Evolutionary conservation across 2,113 vertebrate genomes (phyloP).

Genomic region (Bubo bubo): DNA sequence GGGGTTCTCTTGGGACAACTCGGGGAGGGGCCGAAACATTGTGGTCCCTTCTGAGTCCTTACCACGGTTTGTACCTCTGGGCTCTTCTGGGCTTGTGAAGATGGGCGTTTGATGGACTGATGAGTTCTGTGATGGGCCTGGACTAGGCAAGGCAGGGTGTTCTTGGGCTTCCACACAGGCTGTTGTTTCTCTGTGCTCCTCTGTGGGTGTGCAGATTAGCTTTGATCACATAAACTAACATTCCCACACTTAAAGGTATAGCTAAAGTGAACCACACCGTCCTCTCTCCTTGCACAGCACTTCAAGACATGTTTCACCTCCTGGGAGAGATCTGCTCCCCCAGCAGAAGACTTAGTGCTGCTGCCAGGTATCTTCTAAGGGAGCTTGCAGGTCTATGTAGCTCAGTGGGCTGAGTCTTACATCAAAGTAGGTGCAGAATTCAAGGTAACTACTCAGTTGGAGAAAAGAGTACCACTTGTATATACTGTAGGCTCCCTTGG

Average conservation of each 20-base stretch:
- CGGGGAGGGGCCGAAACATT: not conserved
- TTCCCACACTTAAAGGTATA: not conserved
- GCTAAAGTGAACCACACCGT: not conserved
- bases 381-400: not conserved
- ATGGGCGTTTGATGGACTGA: not conserved
- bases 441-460: not conserved
- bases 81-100: not conserved
- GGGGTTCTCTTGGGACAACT: not conserved
- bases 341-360: not conserved
- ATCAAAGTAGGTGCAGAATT: not conserved
- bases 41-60: not conserved
- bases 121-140: too few relatives aligned
- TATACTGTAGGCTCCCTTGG: too few relatives aligned
- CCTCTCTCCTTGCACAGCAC: not conserved
- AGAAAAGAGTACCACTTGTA: not conserved
- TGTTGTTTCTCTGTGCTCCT: not conserved
- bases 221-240: not conserved
- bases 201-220: not conserved
- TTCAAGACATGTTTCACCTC: not conserved
- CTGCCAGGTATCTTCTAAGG: not conserved
- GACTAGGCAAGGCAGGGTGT: not conserved
- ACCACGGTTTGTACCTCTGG: not conserved
- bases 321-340: not conserved
- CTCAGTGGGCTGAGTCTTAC: not conserved
- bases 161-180: not conserved